Percentiles rank a stretch among this genome's conserved stretches.
phyloP scores from a whole-genome alignment of 37 sponge, comb jelly and placozoan species.

The Beroe ovata region DNA sequence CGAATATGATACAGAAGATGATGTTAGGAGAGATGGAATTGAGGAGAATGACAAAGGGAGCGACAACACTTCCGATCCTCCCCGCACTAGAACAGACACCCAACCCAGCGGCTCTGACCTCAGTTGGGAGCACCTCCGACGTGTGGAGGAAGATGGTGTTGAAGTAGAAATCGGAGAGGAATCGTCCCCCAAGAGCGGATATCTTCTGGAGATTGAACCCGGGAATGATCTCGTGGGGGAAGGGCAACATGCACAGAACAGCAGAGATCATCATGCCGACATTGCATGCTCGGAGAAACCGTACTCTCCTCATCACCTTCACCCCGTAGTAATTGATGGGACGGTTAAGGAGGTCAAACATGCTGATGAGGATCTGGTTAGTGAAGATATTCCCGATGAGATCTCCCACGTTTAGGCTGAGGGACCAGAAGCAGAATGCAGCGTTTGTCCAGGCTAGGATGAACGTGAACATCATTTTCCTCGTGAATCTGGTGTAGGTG shows the following conservation, averaged over 20 bases:
- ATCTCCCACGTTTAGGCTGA: conserved; percentile 53
- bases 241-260: conserved; percentile 39
- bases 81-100: conserved; percentile 38
- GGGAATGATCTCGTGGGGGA: conserved; percentile 1
- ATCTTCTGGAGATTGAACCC: conserved; percentile 47
- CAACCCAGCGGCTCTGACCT: conserved; percentile 13
- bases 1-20: conserved; percentile 31
- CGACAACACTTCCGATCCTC: conserved; percentile 26
- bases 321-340: conserved; percentile 56
- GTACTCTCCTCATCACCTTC: conserved; percentile 28
- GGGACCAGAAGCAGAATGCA: conserved; percentile 39
- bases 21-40: conserved; percentile 36
- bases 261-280: conserved; percentile 19
- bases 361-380: conserved; percentile 44
- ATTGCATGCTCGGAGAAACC: conserved; percentile 43
- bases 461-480: not conserved
- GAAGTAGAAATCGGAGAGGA: conserved; percentile 49
- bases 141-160: conserved; percentile 52
- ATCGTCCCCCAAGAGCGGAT: conserved; percentile 29
- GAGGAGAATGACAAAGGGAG: conserved; percentile 16
- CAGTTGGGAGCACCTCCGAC: conserved; percentile 30
- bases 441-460: conserved; percentile 19
- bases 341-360: conserved; percentile 22
- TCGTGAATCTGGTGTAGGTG: not conserved
- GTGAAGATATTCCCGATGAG: conserved; percentile 58